Evolutionary conservation across 2,113 vertebrate genomes (phyloP), one percentile per base, ranked within the genome.

Genomic region (Chitala chitala): DNA sequence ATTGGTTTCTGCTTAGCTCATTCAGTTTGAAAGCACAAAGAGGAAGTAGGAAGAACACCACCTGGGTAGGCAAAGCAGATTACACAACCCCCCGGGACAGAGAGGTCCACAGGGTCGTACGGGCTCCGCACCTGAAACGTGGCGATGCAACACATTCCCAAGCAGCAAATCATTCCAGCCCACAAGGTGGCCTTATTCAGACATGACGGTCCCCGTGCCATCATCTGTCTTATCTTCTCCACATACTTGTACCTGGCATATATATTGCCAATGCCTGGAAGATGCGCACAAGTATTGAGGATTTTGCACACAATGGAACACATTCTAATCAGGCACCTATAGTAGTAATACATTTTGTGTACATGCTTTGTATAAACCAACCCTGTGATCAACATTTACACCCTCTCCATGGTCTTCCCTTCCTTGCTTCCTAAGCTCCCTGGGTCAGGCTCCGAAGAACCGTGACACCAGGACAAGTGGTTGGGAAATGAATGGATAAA

Each of bases 141-240:
- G 74, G 94, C 95, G 56, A 99, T 95, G 26, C 96, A 79, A 48
- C 90, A 91, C 95, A 98, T 95, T 78, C 94, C 94, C 17, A 91
- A 56, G 80, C 94, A 97, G 74, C 94, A 92, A 40, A 90, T 2
- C 51, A 91, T 4, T 75, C 95, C 96, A 1, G 92, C 0, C 4
- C 66, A 77, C 2, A 97, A 78, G 0, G 92, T 84, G 54, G 77
- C 10, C 56, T 76, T n/a, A 76, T 99, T 99, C 68, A 92, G 86
- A 0, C 31, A 0, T 1, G 90, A 54, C 0, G 20, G 77, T 78
- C 90, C 44, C 1, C 81, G 77, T 2, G 53, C 40, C 0, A 73
- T 82, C 0, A 78, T 80, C 42, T 90, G 85, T 24, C 85, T 90
- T 82, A 96, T 88, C 83, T 89, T 91, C 82, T 94, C 81, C 80